Evolutionary conservation across 1,140 invertebrate genomes (phyloP).

Genomic region (Elymnias hypermnestra): DNA sequence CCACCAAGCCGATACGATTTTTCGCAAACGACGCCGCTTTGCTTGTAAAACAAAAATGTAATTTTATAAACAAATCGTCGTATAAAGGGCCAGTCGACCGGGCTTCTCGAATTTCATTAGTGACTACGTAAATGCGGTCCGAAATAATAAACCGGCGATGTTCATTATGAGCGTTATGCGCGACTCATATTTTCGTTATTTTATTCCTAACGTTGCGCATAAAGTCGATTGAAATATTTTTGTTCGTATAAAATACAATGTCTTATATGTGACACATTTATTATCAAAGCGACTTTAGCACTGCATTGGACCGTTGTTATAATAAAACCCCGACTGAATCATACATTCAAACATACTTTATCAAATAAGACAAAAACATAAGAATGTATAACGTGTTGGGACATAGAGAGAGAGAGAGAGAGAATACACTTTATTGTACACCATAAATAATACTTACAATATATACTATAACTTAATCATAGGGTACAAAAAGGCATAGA

Average conservation of each 20-base stretch:
- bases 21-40: slow-evolving; percentile 41
- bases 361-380: too few species aligned
- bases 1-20: slow-evolving; percentile 42
- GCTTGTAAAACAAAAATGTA: slow-evolving; percentile 42
- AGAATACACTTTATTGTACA: too few species aligned
- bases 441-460: too few species aligned
- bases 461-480: too few species aligned
- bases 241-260: background rate
- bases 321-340: background rate
- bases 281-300: background rate
- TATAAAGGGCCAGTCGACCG: slow-evolving; percentile 17
- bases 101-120: slow-evolving; percentile 43
- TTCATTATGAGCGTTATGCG: slow-evolving; percentile 10
- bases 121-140: slow-evolving; percentile 25
- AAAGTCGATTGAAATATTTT: slow-evolving; percentile 2
- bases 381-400: too few species aligned
- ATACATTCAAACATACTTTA: too few species aligned
- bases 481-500: too few species aligned
- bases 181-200: background rate
- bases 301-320: background rate
- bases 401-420: too few species aligned
- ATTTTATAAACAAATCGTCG: slow-evolving; percentile 45
- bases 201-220: slow-evolving; percentile 2
- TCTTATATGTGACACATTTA: background rate
- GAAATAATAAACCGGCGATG: slow-evolving; percentile 32